Base-by-base conservation (phyloP, 2,888 invertebrate genomes). In the Drosophila macrospina region DNA sequence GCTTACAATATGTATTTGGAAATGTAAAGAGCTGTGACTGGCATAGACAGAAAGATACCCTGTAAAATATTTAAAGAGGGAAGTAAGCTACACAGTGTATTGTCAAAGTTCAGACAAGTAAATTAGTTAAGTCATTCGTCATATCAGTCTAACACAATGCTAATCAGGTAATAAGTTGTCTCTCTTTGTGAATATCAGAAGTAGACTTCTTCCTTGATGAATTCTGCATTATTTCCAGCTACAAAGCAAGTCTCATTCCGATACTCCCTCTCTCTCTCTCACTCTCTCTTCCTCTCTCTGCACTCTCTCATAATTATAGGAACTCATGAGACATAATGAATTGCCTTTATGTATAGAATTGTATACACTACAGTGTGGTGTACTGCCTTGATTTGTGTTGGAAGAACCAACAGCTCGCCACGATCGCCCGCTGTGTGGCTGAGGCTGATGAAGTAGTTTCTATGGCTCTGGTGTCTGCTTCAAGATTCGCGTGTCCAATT, bases 381-480 rank as follows among this genome's bases (percentile, higher is more conserved):
- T 60, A 66, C 47, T 57, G 52, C 55, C 59, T 71, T 54, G 41
- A 20, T 13, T 30, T 30, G 11, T 28, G 63, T 56, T 26, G 30
- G 61, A 69, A n/a, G n/a, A n/a, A n/a, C 80, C 57, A 57, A 34
- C 13, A 55, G 15, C 28, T 37, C 20, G 32, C 60, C 51, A 20
- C 36, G 65, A 72, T 79, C 80, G 67, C 86, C 86, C 56, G 83
- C 83, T 84, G 83, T 8, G 88, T 59, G 45, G 41, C 50, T 56
- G 51, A 42, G 56, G 86, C 88, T 84, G 83, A 86, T 88, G 83
- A 84, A 88, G 83, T 80, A 84, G 83, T 83, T 72, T 67, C 64
- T 72, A 30, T 45, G 34, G 37, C 16, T 13, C 34, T 16, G 54
- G 41, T 47, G 24, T 44, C 13, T 41, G 47, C 44, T 54, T 34